Conservation (phyloP, 2,888 invertebrate species). For the Caenorhabditis auriculariae region DNA sequence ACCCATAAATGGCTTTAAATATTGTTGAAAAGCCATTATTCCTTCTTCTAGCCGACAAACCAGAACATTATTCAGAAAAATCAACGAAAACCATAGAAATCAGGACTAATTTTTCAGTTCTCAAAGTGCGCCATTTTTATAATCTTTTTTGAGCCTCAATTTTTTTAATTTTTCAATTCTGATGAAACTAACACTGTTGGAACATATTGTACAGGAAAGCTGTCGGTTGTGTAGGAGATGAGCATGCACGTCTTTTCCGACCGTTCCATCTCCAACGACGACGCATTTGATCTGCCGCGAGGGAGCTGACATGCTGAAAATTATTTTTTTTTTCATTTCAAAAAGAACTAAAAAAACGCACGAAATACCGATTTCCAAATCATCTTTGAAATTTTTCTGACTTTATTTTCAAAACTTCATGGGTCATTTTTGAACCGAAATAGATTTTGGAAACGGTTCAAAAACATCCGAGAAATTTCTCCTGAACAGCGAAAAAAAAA, state of each 20-base stretch:
- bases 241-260: constrained; percentile 72
- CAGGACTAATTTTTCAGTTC: background rate
- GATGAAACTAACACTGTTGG: constrained; percentile 69
- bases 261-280: constrained; percentile 71
- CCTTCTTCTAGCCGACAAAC: background rate
- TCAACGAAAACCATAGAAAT: background rate
- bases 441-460: too few relatives aligned
- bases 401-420: too few relatives aligned
- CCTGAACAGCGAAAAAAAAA: too few relatives aligned
- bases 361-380: too few relatives aligned
- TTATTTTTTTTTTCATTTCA: too few relatives aligned
- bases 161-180: too few relatives aligned
- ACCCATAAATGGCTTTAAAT: constrained; percentile 1
- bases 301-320: constrained; percentile 60
- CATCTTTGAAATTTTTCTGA: too few relatives aligned
- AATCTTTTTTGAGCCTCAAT: too few relatives aligned
- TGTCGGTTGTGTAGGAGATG: constrained; percentile 71
- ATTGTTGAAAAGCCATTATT: background rate
- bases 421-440: too few relatives aligned
- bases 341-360: too few relatives aligned
- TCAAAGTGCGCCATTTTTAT: too few relatives aligned
- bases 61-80: background rate
- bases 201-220: constrained; percentile 71
- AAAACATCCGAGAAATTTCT: too few relatives aligned
- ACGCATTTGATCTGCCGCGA: constrained; percentile 70